Percentiles rank a stretch among this genome's conserved stretches.
Conservation (phyloP, 2,888 invertebrate species). For the Lasiommata megera region DNA sequence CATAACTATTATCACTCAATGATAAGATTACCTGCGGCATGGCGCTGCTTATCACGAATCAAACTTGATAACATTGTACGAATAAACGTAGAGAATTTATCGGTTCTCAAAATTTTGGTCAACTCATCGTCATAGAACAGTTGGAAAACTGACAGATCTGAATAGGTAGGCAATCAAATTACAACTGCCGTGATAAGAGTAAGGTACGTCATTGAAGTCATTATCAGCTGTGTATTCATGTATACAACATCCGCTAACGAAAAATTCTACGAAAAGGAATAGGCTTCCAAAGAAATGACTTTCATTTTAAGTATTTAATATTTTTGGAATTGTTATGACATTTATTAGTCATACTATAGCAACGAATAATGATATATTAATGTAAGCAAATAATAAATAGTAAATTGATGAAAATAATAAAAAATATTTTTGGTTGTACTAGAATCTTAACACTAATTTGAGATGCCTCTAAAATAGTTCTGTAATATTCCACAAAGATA, state of each 20-base stretch:
- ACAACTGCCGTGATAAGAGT: constrained; percentile 4
- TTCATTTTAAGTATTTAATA: neutral
- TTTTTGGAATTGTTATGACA: neutral
- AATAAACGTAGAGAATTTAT: constrained; percentile 56
- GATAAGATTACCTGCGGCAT: constrained; percentile 77
- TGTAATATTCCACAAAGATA: no score
- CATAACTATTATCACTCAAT: constrained; percentile 77
- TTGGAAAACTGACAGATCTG: neutral
- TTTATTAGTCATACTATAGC: neutral
- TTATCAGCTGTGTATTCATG: neutral
- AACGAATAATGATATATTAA: no score
- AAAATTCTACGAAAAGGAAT: constrained; percentile 7
- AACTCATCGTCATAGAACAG: constrained; percentile 11
- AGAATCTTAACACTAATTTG: no score
- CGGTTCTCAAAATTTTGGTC: constrained; percentile 34
- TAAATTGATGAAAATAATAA: no score
- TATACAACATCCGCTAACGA: neutral
- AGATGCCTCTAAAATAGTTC: no score
- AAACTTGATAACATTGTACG: constrained; percentile 67
- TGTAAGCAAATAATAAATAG: no score
- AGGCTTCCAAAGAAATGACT: neutral
- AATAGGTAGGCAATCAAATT: constrained; percentile 7
- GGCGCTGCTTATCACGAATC: constrained; percentile 75
- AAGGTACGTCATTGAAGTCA: neutral
- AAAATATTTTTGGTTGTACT: no score